Percentiles rank a stretch among this genome's conserved stretches.
These are phyloP conservation scores for Littorina saxatilis DNA, from an alignment of 1,140 invertebrate genomes.

Conservation along the genomic window DNA sequence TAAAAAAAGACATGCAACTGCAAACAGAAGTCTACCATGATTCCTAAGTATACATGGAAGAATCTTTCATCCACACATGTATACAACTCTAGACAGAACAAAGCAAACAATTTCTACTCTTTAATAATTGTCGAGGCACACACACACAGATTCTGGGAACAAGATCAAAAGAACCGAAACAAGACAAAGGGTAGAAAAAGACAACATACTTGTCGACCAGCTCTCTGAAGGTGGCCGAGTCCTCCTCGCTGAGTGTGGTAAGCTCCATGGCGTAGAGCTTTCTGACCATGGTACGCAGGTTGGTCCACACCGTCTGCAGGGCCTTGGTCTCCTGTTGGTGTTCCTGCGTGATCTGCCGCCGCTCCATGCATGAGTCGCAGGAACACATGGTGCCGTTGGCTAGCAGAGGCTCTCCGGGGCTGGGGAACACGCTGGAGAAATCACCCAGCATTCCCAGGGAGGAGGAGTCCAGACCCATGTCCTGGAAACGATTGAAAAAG, in stretches of 20 bases:
- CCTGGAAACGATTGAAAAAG: conserved; percentile 55
- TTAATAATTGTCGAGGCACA: no score
- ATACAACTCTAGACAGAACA: no score
- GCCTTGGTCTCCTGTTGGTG: conserved; percentile 77
- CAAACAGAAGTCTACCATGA: no score
- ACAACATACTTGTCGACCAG: conserved; percentile 72
- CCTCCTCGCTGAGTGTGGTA: conserved; percentile 53
- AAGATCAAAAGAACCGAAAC: background rate
- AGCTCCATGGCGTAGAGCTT: conserved; percentile 63
- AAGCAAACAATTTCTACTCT: no score
- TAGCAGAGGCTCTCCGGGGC: conserved; percentile 52
- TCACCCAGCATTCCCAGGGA: conserved; percentile 58
- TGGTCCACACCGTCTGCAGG: conserved; percentile 78
- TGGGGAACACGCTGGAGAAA: conserved; percentile 49
- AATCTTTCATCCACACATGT: no score
- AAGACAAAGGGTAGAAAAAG: background rate
- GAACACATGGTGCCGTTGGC: conserved; percentile 66
- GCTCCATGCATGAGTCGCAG: conserved; percentile 70
- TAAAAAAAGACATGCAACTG: no score
- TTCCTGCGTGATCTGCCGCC: conserved; percentile 73
- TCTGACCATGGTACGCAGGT: conserved; percentile 76
- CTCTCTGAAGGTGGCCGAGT: conserved; percentile 68
- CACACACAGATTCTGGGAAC: no score
- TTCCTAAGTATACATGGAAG: no score
- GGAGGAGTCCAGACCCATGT: conserved; percentile 52